Percentiles rank a stretch among this genome's conserved stretches.
Evolutionary conservation across 2,888 invertebrate species (phyloP).

Genomic region (Clistopyga incitator): DNA sequence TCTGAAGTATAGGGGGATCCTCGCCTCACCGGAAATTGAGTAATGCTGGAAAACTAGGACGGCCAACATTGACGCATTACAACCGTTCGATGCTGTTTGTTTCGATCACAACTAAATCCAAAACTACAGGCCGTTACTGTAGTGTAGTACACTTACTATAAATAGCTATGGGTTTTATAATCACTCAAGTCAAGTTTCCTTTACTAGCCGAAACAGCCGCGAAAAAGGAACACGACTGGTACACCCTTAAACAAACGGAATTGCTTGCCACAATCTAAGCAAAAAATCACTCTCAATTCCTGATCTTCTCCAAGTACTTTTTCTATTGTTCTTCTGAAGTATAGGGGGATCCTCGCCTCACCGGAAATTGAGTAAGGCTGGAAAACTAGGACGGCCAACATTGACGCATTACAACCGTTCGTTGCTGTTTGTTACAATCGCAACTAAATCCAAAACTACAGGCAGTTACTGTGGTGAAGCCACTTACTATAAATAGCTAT

Average conservation of each 20-base stretch:
- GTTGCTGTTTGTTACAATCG: slow-evolving; percentile 70
- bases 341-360: slow-evolving; percentile 70
- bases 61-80: too few relatives aligned
- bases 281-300: slow-evolving; percentile 51
- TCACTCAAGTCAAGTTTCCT: too few relatives aligned
- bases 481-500: slow-evolving; percentile 36
- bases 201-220: slow-evolving; percentile 17
- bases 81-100: too few relatives aligned
- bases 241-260: slow-evolving; percentile 62
- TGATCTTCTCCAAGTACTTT: slow-evolving; percentile 35
- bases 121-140: too few relatives aligned
- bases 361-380: slow-evolving; percentile 81
- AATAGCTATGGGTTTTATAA: too few relatives aligned
- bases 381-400: slow-evolving; percentile 80
- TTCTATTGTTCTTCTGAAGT: slow-evolving; percentile 67
- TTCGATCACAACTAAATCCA: too few relatives aligned
- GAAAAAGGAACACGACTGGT: slow-evolving; percentile 50
- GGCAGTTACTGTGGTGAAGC: slow-evolving; percentile 21
- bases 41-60: too few relatives aligned
- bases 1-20: too few relatives aligned
- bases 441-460: slow-evolving; percentile 11
- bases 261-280: slow-evolving; percentile 73
- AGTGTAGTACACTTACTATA: too few relatives aligned
- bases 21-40: too few relatives aligned
- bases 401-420: slow-evolving; percentile 77